phyloP scores from a whole-genome alignment of 2,113 vertebrate species.

The Azemiops feae region DNA sequence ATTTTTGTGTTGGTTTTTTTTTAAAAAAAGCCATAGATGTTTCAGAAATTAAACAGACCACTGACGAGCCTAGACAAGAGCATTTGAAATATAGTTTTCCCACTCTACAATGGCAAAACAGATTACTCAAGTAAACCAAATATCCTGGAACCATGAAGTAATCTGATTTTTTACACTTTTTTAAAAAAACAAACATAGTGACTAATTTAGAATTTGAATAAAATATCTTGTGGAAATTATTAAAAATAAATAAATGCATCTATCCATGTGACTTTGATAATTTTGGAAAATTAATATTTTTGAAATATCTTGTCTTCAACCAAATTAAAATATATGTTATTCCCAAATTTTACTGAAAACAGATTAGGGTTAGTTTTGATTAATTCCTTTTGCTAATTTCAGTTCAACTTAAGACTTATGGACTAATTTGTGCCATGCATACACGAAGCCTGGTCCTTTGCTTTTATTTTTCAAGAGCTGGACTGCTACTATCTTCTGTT shows the following conservation, averaged over 20 bases:
- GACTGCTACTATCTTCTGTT: not conserved
- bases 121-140: constrained; percentile 39
- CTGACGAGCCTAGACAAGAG: constrained; percentile 58
- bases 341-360: not conserved
- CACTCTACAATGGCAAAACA: constrained; percentile 54
- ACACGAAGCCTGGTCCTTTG: not conserved
- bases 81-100: constrained; percentile 55
- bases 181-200: constrained; percentile 35
- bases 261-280: not conserved
- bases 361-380: not conserved
- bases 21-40: constrained; percentile 58
- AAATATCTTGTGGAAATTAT: not conserved
- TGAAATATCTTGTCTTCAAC: not conserved
- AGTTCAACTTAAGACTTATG: not conserved
- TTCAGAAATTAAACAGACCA: constrained; percentile 53
- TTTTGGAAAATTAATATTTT: not conserved
- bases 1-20: constrained; percentile 42
- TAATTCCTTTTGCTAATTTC: not conserved
- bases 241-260: not conserved
- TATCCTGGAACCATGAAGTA: constrained; percentile 34
- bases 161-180: constrained; percentile 44
- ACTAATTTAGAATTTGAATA: constrained; percentile 10
- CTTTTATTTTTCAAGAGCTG: not conserved
- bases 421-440: not conserved
- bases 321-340: not conserved